Evolutionary conservation across 2,888 invertebrate genomes (phyloP), one percentile per base, ranked within the genome.

Genomic region (Drosophila aldrichi): DNA sequence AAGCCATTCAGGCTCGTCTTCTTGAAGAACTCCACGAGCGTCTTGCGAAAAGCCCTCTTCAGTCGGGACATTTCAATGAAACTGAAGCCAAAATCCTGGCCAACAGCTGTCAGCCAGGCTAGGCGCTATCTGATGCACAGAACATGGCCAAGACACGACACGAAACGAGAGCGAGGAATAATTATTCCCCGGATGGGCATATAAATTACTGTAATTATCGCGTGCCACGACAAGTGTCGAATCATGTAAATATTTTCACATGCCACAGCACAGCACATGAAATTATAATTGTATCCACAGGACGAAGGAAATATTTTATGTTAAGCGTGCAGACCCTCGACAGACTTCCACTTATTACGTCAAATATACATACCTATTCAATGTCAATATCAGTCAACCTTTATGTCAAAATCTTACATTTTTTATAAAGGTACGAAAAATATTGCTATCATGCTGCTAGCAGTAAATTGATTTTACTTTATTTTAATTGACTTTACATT

Each of bases 1-100:
- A 92, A 92, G 8, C 92, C 92, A 70, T 91, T 91, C 14, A 92
- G 80, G n/a, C 91, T 92, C 12, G 92, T 91, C 69, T 91, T 90
- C 48, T 87, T 82, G 55, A 91, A 90, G 73, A 88, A 92, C 62
- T 92, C 91, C 9, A 86, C 82, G 8, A 84, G 60, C 4, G 92
- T 91, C 8, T 73, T 64, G n/a, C 79, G 79, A 14, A 71, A 46
- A 8, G 91, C 91, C 49, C 51, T 56, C 36, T 54, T 18, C 34
- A 69, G n/a, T 5, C 77, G 73, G 20, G 80, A 72, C 84, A 84
- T 87, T 62, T 22, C 3, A 38, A 7, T 20, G 1, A 0, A 52
- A 76, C 77, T 72, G 18, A 38, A 38, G n/a, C 18, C 7, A 16
- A 14, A 14, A 9, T n/a, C 10, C 10, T 14, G 14, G 16, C 36